Evolutionary conservation across 2,113 vertebrate species (phyloP).

Genomic region (Zosterops lateralis): DNA sequence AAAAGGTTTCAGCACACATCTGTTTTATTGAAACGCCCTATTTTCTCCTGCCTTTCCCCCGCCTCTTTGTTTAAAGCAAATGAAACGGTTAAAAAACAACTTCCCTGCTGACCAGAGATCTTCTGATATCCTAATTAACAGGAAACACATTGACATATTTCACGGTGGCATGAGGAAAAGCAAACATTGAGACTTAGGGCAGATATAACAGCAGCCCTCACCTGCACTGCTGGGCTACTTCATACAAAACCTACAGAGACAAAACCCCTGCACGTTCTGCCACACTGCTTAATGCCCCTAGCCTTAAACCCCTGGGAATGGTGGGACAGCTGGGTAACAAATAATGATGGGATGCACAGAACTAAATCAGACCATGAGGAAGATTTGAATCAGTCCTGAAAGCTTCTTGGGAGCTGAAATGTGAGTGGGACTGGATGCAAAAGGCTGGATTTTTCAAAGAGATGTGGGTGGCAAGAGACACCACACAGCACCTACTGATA

Average conservation of each 20-base stretch:
- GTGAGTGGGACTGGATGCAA: background rate
- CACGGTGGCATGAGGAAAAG: background rate
- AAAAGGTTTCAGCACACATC: background rate
- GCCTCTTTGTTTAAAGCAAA: background rate
- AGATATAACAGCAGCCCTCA: background rate
- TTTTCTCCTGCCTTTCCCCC: background rate
- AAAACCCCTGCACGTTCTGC: background rate
- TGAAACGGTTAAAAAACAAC: background rate
- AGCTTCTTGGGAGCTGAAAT: background rate
- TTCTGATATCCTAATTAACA: background rate
- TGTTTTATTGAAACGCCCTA: background rate
- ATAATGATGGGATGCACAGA: background rate
- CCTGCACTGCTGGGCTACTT: background rate
- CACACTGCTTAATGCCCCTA: background rate
- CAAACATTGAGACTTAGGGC: background rate
- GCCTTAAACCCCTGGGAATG: background rate
- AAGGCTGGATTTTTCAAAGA: background rate
- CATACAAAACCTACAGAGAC: background rate
- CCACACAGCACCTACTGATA: background rate
- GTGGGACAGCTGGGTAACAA: background rate
- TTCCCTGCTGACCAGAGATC: background rate
- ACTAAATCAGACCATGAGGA: background rate
- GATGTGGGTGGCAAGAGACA: background rate
- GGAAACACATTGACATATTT: background rate
- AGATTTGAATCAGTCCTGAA: background rate